Conservation (phyloP, 1,140 invertebrate genomes). For the Diorhabda carinulata region DNA sequence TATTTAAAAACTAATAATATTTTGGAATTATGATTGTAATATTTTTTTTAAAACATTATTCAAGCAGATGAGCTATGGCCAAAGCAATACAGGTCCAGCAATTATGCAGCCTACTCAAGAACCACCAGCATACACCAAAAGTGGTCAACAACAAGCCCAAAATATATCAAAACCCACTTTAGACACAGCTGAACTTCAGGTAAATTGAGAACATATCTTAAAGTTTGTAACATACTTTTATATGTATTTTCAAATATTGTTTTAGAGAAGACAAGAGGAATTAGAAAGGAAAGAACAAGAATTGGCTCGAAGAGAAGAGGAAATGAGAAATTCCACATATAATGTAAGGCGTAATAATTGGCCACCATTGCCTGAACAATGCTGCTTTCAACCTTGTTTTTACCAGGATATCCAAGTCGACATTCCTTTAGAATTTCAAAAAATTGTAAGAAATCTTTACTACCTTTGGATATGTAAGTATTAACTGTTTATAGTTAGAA, state of each 20-base stretch:
- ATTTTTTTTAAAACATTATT: neutral
- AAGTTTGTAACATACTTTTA: neutral
- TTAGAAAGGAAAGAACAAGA: conserved; percentile 83
- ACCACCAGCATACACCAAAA: conserved; percentile 55
- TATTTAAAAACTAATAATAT: too few species aligned
- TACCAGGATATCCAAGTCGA: conserved; percentile 99
- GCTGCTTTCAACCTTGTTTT: conserved; percentile 95
- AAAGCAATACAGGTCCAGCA: conserved; percentile 56
- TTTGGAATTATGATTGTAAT: neutral
- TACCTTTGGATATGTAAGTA: conserved; percentile 96
- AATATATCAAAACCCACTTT: conserved; percentile 46
- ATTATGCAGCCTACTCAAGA: conserved; percentile 65
- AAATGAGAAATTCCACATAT: conserved; percentile 70
- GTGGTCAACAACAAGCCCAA: conserved; percentile 57
- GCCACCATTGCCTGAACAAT: conserved; percentile 91
- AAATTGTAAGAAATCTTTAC: conserved; percentile 89
- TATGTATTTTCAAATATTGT: conserved; percentile 1
- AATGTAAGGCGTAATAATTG: conserved; percentile 90
- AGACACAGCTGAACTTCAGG: conserved; percentile 68
- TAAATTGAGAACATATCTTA: conserved; percentile 32
- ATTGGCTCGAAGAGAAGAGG: conserved; percentile 83
- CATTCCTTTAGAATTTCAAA: conserved; percentile 96
- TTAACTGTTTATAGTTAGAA: too few species aligned
- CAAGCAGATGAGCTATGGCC: conserved; percentile 21
- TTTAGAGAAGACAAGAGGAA: conserved; percentile 75